Evolutionary conservation across 2,888 invertebrate species (phyloP), one percentile per base, ranked within the genome.

Genomic region (Hetaerina titia): DNA sequence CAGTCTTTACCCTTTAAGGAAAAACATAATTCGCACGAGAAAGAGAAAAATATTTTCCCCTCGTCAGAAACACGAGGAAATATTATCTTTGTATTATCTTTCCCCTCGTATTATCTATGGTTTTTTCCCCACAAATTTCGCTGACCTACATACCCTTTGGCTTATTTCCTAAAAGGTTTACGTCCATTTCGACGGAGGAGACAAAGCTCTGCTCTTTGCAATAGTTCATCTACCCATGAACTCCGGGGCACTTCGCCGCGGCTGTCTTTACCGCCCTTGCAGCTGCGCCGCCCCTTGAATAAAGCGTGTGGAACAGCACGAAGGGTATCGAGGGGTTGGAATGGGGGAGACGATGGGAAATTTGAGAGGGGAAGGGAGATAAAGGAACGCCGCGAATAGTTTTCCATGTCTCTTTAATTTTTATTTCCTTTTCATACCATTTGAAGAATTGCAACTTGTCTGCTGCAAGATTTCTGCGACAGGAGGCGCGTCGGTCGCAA

Each of bases 161-260:
- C 92, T 92, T 92, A 74, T 74, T 92, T 69, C 74, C 92, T 69
- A 56, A 69, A 56, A 69, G 22, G 92, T 57, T 81, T 74, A 74
- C 69, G 92, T 74, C 92, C 56, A 74, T 74, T 74, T 92, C 92
- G 22, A 92, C 56, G 69, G 92, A 92, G 92, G 69, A n/a, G 69
- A 58, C 90, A 58, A 90, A 90, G 8, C 69, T 56, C 69, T 89
- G 17, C 90, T 90, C 64, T 90, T 90, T 90, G 90, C 45, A 56
- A 92, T 92, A 92, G 56, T 13, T 13, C 4, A 22, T n/a, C 19
- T 13, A 11, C 60, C 89, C 31, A 25, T 74, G 64, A 31, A 63
- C 17, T 11, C 17, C 64, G 31, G 63, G 19, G 56, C n/a, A 13
- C 69, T 69, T 69, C 15, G 13, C 69, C 15, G 69, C 0, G 69